Evolutionary conservation across 2,113 vertebrate genomes (phyloP).

Genomic region (Sebastes fasciatus): DNA sequence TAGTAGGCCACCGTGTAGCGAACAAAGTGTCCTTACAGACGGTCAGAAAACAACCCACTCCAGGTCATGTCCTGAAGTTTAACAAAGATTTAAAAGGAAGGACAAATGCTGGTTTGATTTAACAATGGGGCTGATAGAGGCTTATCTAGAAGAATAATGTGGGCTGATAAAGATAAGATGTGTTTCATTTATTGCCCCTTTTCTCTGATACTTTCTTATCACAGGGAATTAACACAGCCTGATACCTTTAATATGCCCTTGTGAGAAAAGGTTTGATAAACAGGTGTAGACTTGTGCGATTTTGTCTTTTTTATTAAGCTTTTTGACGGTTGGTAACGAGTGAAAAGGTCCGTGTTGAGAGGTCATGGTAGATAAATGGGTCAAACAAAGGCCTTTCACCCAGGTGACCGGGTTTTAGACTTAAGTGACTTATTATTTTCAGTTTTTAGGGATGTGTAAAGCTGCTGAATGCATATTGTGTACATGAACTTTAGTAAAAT

Average conservation of each 20-base stretch:
- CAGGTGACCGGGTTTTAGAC: too few species aligned
- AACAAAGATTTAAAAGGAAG: constrained; percentile 20
- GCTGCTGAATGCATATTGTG: too few species aligned
- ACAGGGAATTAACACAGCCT: background rate
- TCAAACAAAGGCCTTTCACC: too few species aligned
- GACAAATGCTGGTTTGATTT: constrained; percentile 13
- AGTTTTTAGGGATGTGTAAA: too few species aligned
- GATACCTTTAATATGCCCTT: constrained; percentile 21
- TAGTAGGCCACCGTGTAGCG: constrained; percentile 13
- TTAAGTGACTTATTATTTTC: too few species aligned
- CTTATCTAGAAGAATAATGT: constrained; percentile 34
- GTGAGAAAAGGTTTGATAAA: background rate
- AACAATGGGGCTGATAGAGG: constrained; percentile 28
- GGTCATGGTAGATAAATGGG: too few species aligned
- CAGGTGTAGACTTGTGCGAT: background rate
- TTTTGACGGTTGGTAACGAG: too few species aligned
- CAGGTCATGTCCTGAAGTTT: constrained; percentile 39
- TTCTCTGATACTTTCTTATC: constrained; percentile 25
- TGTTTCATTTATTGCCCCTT: constrained; percentile 1
- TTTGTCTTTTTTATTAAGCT: background rate
- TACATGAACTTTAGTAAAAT: too few species aligned
- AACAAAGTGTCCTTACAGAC: constrained; percentile 29
- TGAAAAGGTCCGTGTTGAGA: background rate
- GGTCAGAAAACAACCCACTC: constrained; percentile 23
- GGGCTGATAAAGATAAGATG: constrained; percentile 3